These are phyloP conservation scores for Spea hammondii DNA, from an alignment of 2,797 vertebrate genomes.

Conservation along the genomic window DNA sequence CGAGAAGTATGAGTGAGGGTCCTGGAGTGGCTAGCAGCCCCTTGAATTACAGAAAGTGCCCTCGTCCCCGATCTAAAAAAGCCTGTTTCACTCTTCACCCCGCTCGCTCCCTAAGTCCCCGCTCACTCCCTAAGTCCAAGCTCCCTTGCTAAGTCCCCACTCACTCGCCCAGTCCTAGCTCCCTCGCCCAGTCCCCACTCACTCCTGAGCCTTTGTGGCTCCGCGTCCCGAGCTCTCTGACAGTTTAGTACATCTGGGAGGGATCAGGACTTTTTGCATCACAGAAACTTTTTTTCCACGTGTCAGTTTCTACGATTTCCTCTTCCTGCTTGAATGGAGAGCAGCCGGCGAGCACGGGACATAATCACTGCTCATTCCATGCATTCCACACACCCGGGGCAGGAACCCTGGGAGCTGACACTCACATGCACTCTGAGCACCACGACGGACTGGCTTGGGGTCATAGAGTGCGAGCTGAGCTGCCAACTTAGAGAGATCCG, in stretches of 20 bases:
- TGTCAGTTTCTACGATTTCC: constrained; percentile 40
- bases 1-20: not conserved
- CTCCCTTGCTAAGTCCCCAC: not conserved
- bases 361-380: too few species aligned
- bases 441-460: too few species aligned
- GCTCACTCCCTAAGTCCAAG: too few species aligned
- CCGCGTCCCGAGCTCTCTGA: not conserved
- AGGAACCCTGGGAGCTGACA: too few species aligned
- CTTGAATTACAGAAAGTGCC: not conserved
- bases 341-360: too few species aligned
- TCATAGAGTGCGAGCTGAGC: too few species aligned
- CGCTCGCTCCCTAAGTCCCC: not conserved
- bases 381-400: too few species aligned
- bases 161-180: not conserved
- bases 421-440: too few species aligned
- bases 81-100: not conserved
- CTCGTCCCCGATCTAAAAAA: not conserved
- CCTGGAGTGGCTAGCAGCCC: not conserved
- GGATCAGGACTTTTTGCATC: constrained; percentile 14
- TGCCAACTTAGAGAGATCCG: too few species aligned
- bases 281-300: constrained; percentile 33
- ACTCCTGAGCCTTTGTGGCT: too few species aligned
- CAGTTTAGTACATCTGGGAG: constrained; percentile 8
- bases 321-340: constrained; percentile 19
- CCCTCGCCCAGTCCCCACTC: too few species aligned